These are phyloP conservation scores for Lysandra coridon DNA, from an alignment of 2,888 invertebrate species.

Conservation along the genomic window DNA sequence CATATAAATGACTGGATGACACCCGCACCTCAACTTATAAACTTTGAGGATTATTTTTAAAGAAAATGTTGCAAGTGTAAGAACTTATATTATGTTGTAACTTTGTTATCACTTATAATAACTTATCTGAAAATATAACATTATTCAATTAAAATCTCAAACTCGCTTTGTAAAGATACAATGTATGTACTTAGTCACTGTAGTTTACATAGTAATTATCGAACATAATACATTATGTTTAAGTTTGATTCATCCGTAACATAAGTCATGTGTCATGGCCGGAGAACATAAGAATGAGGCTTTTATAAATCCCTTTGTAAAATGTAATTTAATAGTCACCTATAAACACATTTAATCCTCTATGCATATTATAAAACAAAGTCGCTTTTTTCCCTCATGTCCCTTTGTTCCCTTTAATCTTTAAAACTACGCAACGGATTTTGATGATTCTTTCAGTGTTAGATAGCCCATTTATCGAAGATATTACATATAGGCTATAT, in stretches of 20 bases:
- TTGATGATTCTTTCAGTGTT: too few relatives aligned
- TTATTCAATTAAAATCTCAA: background rate
- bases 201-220: background rate
- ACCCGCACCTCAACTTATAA: too few relatives aligned
- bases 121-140: background rate
- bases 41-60: background rate
- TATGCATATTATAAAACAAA: too few relatives aligned
- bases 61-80: background rate
- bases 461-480: too few relatives aligned
- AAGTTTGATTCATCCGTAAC: conserved; percentile 14
- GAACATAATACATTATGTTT: background rate
- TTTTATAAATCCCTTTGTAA: conserved; percentile 17
- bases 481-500: too few relatives aligned
- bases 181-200: conserved; percentile 8
- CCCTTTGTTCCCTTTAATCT: too few relatives aligned
- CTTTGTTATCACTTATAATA: background rate
- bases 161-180: conserved; percentile 14
- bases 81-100: background rate
- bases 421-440: too few relatives aligned
- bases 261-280: conserved; percentile 20
- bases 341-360: background rate
- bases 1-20: too few relatives aligned
- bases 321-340: background rate
- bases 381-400: too few relatives aligned
- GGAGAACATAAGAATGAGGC: conserved; percentile 3